phyloP scores from a whole-genome alignment of 30 jellyfish, hydroid and myxozoan genomes.

The Sanderia malayensis region DNA sequence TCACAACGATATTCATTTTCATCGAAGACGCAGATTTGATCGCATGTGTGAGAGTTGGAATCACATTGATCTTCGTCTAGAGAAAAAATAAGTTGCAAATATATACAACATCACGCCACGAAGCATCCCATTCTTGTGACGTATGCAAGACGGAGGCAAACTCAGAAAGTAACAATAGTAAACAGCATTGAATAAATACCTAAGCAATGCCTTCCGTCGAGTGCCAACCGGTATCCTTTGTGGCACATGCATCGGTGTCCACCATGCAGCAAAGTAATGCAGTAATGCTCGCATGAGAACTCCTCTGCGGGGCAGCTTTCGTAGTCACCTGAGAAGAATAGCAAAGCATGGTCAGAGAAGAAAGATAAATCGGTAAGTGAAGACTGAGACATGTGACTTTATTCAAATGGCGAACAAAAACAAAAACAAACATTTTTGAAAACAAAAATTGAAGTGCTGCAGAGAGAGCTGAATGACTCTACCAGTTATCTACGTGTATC shows the following conservation, averaged over 20 bases:
- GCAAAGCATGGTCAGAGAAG: no score
- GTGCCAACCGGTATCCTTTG: constrained; percentile 75
- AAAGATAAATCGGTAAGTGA: no score
- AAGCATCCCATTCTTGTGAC: no score
- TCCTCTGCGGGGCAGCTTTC: constrained; percentile 82
- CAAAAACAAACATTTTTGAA: no score
- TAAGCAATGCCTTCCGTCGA: constrained; percentile 86
- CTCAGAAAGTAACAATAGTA: neutral
- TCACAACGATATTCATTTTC: constrained; percentile 75
- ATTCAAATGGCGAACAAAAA: no score
- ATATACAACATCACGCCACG: no score
- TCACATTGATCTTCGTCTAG: constrained; percentile 89
- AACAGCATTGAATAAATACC: constrained; percentile 2
- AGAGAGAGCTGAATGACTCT: no score
- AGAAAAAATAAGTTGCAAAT: neutral
- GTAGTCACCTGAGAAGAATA: constrained; percentile 55
- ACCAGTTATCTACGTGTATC: no score
- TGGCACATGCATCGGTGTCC: constrained; percentile 96
- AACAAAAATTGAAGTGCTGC: no score
- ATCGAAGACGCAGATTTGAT: constrained; percentile 79
- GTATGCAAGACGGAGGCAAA: no score
- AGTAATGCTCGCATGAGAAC: constrained; percentile 89
- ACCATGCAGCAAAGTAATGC: constrained; percentile 84
- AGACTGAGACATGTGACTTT: no score
- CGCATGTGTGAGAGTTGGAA: constrained; percentile 83